Conservation (phyloP, 2,797 vertebrate genomes). For the Leptoclinus maculatus region DNA sequence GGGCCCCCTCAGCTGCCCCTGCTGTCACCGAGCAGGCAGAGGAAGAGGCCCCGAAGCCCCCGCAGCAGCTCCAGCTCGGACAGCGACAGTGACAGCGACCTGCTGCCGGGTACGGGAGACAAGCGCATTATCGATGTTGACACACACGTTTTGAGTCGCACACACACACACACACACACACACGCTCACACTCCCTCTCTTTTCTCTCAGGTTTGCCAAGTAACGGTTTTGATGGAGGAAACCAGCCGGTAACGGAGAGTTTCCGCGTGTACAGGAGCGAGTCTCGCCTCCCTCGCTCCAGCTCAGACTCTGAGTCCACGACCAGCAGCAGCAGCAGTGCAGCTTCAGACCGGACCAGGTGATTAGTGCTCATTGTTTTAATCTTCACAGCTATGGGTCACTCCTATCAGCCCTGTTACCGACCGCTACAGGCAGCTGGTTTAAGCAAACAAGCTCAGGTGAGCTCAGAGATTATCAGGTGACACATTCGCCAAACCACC, state of each 20-base stretch:
- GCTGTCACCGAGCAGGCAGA: constrained; percentile 87
- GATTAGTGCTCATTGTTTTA: neutral
- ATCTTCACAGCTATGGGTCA: neutral
- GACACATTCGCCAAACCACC: neutral
- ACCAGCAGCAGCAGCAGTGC: constrained; percentile 98
- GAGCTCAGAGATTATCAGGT: neutral
- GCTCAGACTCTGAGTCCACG: constrained; percentile 97
- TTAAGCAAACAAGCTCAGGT: neutral
- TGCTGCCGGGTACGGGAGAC: constrained; percentile 87
- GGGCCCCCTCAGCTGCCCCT: constrained; percentile 95
- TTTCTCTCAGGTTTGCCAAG: constrained; percentile 89
- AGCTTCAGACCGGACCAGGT: constrained; percentile 98
- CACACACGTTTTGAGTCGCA: neutral
- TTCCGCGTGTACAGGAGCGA: constrained; percentile 97
- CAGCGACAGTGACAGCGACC: constrained; percentile 94
- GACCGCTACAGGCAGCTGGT: neutral
- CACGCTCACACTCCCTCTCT: neutral
- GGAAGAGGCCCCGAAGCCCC: constrained; percentile 94
- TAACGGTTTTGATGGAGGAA: constrained; percentile 94
- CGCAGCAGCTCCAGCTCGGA: constrained; percentile 95
- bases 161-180: neutral
- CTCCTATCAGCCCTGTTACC: neutral
- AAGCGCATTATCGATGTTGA: accelerated
- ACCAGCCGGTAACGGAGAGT: constrained; percentile 96
- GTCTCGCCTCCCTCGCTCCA: constrained; percentile 95